A percentile compares a stretch with the other conserved stretches of the same genome.
Conservation (phyloP, 2,888 invertebrate genomes). For the Spodoptera littoralis region DNA sequence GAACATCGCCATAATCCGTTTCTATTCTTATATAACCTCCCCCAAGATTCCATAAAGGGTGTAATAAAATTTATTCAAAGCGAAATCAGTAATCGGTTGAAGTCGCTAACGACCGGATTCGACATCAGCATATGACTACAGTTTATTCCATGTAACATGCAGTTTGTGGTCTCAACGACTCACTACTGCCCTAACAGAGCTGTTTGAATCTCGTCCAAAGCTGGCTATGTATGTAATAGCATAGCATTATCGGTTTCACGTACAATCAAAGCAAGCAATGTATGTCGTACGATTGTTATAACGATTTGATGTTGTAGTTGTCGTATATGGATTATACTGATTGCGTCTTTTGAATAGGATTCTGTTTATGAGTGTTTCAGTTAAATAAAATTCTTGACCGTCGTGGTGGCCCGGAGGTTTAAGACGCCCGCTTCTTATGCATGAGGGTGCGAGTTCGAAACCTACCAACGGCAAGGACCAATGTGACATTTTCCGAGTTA, state of each 20-base stretch:
- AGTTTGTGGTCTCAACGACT: constrained; percentile 67
- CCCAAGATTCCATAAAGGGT: constrained; percentile 28
- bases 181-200: constrained; percentile 59
- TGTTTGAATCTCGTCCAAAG: constrained; percentile 69
- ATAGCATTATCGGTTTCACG: constrained; percentile 58
- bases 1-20: constrained; percentile 39
- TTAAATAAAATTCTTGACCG: background rate
- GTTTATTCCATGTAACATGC: constrained; percentile 60
- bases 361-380: background rate
- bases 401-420: too few species aligned
- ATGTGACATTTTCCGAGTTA: too few species aligned
- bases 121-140: constrained; percentile 55
- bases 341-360: background rate
- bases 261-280: constrained; percentile 61
- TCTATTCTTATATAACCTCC: constrained; percentile 43
- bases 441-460: too few species aligned
- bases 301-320: constrained; percentile 31
- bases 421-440: too few species aligned
- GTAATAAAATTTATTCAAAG: constrained; percentile 49
- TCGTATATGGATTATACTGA: constrained; percentile 22
- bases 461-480: too few species aligned
- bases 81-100: constrained; percentile 35
- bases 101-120: constrained; percentile 51
- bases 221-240: constrained; percentile 57
- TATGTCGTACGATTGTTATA: constrained; percentile 47